Conservation (phyloP, 2,888 invertebrate species). For the Pemphredon lugubris region DNA sequence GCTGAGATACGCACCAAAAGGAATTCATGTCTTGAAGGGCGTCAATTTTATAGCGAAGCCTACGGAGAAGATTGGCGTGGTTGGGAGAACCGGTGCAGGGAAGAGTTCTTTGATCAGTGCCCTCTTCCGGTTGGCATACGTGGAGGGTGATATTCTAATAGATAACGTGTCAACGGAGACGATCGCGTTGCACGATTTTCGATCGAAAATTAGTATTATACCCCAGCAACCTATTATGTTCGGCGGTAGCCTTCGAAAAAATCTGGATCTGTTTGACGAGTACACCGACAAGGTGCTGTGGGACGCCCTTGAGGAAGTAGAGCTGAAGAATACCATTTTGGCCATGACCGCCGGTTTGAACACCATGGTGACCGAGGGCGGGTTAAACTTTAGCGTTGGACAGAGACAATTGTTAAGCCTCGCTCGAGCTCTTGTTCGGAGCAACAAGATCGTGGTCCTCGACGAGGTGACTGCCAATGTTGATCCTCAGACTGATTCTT, state of each 20-base stretch:
- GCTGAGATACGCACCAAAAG: slow-evolving; percentile 82
- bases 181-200: slow-evolving; percentile 84
- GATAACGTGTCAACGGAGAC: slow-evolving; percentile 85
- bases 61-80: too few relatives aligned
- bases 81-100: too few relatives aligned
- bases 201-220: slow-evolving; percentile 85
- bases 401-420: slow-evolving; percentile 95
- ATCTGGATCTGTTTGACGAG: slow-evolving; percentile 87
- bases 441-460: slow-evolving; percentile 91
- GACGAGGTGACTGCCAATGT: slow-evolving; percentile 97
- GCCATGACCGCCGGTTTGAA: slow-evolving; percentile 84
- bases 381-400: slow-evolving; percentile 93
- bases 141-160: slow-evolving; percentile 86
- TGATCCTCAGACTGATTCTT: slow-evolving; percentile 88
- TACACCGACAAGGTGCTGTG: slow-evolving; percentile 82
- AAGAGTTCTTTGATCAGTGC: slow-evolving; percentile 88
- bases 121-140: slow-evolving; percentile 86
- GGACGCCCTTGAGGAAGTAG: slow-evolving; percentile 85
- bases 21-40: slow-evolving; percentile 82
- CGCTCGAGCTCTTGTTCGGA: slow-evolving; percentile 92
- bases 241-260: slow-evolving; percentile 83
- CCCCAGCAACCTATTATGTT: slow-evolving; percentile 84
- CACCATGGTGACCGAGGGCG: slow-evolving; percentile 89
- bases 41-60: slow-evolving; percentile 83
- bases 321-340: slow-evolving; percentile 86